These are phyloP conservation scores for Drosophila anomelani DNA, from an alignment of 2,888 invertebrate genomes.

Conservation along the genomic window DNA sequence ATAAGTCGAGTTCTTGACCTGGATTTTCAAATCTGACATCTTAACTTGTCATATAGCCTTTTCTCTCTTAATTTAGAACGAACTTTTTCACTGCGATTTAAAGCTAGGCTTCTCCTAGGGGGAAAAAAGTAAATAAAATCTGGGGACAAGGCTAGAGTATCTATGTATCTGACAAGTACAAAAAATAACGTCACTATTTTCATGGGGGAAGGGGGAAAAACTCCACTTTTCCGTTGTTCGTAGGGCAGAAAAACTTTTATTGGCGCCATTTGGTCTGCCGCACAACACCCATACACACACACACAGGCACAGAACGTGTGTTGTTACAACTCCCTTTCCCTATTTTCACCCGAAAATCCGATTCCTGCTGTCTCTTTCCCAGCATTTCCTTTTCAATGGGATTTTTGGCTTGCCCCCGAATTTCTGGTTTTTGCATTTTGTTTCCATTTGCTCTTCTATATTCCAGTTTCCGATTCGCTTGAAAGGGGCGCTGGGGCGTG, in stretches of 20 bases:
- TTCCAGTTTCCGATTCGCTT: slow-evolving; percentile 15
- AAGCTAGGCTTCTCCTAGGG: not conserved
- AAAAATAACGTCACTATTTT: slow-evolving; percentile 11
- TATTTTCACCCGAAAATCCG: slow-evolving; percentile 1
- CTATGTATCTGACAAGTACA: slow-evolving; percentile 9
- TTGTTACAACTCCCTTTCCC: slow-evolving; percentile 1
- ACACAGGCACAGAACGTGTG: slow-evolving; percentile 30
- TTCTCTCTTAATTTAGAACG: slow-evolving; percentile 6
- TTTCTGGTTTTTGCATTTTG: slow-evolving; percentile 30
- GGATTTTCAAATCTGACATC: slow-evolving; percentile 12
- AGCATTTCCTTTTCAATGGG: slow-evolving; percentile 30
- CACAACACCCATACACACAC: slow-evolving; percentile 49
- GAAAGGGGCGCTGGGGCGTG: slow-evolving; percentile 45
- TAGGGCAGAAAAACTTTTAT: slow-evolving; percentile 66
- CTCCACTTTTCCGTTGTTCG: slow-evolving; percentile 8
- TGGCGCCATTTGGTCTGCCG: slow-evolving; percentile 75
- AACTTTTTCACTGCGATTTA: slow-evolving; percentile 13
- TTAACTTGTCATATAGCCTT: slow-evolving; percentile 8
- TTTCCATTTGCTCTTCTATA: slow-evolving; percentile 28
- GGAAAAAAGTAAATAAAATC: slow-evolving; percentile 31
- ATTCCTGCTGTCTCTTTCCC: slow-evolving; percentile 15
- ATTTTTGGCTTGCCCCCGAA: slow-evolving; percentile 31
- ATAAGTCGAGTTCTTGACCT: slow-evolving; percentile 21
- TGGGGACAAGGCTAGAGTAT: slow-evolving; percentile 12
- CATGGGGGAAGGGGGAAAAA: not conserved